Evolutionary conservation across 1,140 invertebrate genomes (phyloP), one percentile per base, ranked within the genome.

Genomic region (Lamellibrachia luymesi): DNA sequence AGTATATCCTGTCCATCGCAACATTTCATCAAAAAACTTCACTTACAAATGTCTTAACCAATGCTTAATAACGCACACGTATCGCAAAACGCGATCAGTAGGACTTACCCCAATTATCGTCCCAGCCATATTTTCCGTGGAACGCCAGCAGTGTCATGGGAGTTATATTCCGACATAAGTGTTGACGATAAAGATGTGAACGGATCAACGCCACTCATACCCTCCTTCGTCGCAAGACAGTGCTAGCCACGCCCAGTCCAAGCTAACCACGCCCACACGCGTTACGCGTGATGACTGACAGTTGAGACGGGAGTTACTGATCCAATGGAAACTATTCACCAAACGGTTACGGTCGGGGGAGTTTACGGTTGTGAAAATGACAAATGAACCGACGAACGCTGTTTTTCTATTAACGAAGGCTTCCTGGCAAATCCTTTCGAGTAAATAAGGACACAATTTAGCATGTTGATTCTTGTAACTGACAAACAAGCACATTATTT

Each of bases 401-500:
- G 64, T 80, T 80, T 56, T 80, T 80, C 64, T 80, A 80, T 80
- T 80, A 80, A 17, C 64, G 64, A 80, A 80, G 64, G 64, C 64
- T 80, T 80, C 64, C 13, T 80, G 64, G 25, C 64, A 80, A 80
- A 80, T 80, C 64, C 64, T 22, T 6, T 80, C 64, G 64, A 80
- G 64, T 80, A 80, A 80, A 80, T 80, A 80, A 22, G 64, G 64
- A 80, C 64, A 80, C 64, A 80, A 80, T 80, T 80, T 80, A 80
- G 64, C 2, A 80, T 10, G 64, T 80, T 80, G 25, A 80, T 80
- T 80, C 64, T 4, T 80, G 64, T 80, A 80, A 22, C 13, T 2
- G 64, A 8, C 25, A 80, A 80, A 80, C 64, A 22, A 10, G 64
- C 13, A 80, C 7, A 22, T 80, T 80, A 22, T 22, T 80, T 6